Base-by-base conservation (phyloP, 2,888 invertebrate species). In the Hydriomena furcata region DNA sequence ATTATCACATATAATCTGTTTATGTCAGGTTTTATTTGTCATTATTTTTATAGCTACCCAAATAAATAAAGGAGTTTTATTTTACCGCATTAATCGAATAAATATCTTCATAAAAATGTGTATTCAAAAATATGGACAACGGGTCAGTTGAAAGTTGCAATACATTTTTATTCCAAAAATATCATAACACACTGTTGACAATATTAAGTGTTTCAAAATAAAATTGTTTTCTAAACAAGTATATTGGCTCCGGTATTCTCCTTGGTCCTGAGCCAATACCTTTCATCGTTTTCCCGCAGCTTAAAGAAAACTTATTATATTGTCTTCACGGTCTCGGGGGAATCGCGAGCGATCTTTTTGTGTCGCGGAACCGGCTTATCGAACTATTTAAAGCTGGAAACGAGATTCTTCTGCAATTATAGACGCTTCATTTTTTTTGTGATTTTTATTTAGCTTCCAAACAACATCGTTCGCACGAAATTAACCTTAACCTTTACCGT, bases 251-350 rank as follows among this genome's bases (percentile, higher is more conserved):
- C 24, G 28, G 52, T 45, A 32, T 51, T 47, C 52, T 52, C 48
- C 37, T 59, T 59, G 57, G 61, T 61, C 41, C 55, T 40, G 53
- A 57, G 61, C 61, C 59, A 61, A 61, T 61, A 50, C 44, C 51
- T 51, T 47, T 47, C 50, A 55, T 54, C 52, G 57, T 59, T 61
- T 57, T 50, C 53, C 34, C 53, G 52, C 46, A 57, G 61, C 61
- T 61, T 61, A 59, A 55, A 59, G 59, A 53, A 61, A 61, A 61
- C 61, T 61, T 57, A 59, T 59, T 61, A 55, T 61, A 57, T 61
- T 61, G 59, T 59, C 61, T 58, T 48, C 55, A 38, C 52, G 49
- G 44, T 57, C 57, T 38, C 52, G 53, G 45, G 55, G 53, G 57
- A 45, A 45, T 52, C 25, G 43, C 25, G 48, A 49, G 30, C 49